Percentiles rank a stretch among this genome's conserved stretches.
These are phyloP conservation scores for Poeciliopsis retropinna DNA, from an alignment of 2,113 vertebrate genomes.

Conservation along the genomic window DNA sequence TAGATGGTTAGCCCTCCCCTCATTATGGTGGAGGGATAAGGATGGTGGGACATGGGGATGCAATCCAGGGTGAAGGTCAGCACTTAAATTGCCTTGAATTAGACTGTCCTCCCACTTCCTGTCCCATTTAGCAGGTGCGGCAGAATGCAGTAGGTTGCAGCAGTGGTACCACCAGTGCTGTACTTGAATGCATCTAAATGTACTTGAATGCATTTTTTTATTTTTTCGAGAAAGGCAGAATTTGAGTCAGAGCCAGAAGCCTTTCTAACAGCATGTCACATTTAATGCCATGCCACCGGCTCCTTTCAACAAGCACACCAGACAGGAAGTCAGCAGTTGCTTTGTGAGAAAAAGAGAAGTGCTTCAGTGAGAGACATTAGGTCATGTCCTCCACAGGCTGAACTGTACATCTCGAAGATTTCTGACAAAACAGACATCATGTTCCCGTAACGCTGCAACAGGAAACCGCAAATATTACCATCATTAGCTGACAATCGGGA, in stretches of 20 bases:
- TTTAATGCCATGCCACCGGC: conserved; percentile 39
- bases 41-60: no score
- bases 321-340: conserved; percentile 46
- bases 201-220: not conserved
- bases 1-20: no score
- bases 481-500: conserved; percentile 38
- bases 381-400: conserved; percentile 31
- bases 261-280: conserved; percentile 2
- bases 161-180: no score
- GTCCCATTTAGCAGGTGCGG: no score
- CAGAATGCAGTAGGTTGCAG: no score
- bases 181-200: not conserved
- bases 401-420: conserved; percentile 21
- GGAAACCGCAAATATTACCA: conserved; percentile 40
- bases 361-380: conserved; percentile 30
- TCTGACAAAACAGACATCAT: conserved; percentile 31
- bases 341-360: conserved; percentile 38
- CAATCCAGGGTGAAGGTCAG: no score
- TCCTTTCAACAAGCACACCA: conserved; percentile 31
- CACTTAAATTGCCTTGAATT: no score
- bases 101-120: no score
- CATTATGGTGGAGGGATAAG: no score
- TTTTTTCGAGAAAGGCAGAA: not conserved
- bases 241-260: conserved; percentile 4
- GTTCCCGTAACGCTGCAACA: conserved; percentile 35